These are phyloP conservation scores for Osmoderma eremita DNA, from an alignment of 2,888 invertebrate species.

Conservation along the genomic window DNA sequence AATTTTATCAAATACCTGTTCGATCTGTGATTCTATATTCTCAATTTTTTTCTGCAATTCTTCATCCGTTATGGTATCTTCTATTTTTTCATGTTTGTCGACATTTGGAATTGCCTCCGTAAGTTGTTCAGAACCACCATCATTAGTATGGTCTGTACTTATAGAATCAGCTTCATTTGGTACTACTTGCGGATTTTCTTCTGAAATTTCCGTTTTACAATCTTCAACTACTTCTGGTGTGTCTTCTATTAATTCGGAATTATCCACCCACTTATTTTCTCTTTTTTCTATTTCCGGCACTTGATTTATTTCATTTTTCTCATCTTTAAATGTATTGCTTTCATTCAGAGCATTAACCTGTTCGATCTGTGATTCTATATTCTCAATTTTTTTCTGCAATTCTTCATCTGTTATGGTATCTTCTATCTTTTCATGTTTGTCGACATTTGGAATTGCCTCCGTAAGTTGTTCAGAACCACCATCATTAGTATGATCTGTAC, in stretches of 20 bases:
- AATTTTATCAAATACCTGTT: slow-evolving; percentile 15
- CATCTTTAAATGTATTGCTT: no score
- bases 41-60: slow-evolving; percentile 31
- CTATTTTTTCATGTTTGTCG: slow-evolving; percentile 3
- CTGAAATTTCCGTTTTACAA: neutral
- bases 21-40: slow-evolving; percentile 18
- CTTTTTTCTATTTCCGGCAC: no score
- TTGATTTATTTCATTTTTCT: no score
- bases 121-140: no score
- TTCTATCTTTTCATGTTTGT: neutral
- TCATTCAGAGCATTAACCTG: no score
- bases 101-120: neutral
- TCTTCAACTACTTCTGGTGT: no score
- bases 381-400: slow-evolving; percentile 19
- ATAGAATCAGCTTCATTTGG: neutral
- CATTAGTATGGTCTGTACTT: no score
- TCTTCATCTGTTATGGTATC: slow-evolving; percentile 21
- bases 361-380: slow-evolving; percentile 18
- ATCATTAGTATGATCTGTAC: no score
- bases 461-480: no score
- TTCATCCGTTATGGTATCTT: slow-evolving; percentile 14
- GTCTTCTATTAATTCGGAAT: no score
- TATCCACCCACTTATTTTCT: no score
- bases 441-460: no score
- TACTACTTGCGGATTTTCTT: slow-evolving; percentile 12